Conservation (phyloP, 2,888 invertebrate species). For the Flabesymbios commensalis region DNA sequence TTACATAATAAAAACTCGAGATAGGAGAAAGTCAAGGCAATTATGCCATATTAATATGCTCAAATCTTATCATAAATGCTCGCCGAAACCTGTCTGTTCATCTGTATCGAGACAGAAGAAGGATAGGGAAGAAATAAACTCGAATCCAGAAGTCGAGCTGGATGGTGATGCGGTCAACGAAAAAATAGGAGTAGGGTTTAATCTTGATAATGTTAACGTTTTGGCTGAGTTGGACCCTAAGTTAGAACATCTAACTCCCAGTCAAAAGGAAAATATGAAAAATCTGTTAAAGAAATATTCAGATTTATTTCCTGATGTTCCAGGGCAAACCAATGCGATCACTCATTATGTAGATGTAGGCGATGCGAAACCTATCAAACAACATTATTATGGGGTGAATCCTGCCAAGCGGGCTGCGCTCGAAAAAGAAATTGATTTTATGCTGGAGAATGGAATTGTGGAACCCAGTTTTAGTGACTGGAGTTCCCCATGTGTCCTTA, state of each 20-base stretch:
- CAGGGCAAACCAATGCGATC: not conserved
- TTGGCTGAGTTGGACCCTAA: no score
- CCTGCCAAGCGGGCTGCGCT: conserved; percentile 14
- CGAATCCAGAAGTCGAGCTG: no score
- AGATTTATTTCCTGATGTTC: not conserved
- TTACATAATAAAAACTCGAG: not conserved
- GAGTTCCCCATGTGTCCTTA: conserved; percentile 37
- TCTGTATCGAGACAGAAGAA: no score
- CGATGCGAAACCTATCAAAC: not conserved
- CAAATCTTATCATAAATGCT: not conserved
- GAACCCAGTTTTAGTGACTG: conserved; percentile 35
- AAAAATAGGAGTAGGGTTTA: no score
- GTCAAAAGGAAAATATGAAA: not conserved
- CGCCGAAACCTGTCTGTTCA: no score
- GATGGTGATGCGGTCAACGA: no score
- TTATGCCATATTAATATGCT: conserved; percentile 10
- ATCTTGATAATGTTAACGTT: no score
- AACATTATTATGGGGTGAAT: conserved; percentile 3
- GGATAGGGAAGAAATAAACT: no score
- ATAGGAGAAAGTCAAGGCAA: not conserved
- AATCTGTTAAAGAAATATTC: not conserved
- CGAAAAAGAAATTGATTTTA: conserved; percentile 27
- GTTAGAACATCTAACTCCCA: not conserved
- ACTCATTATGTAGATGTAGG: conserved; percentile 4
- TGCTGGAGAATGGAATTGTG: conserved; percentile 37